A percentile compares a stretch with the other conserved stretches of the same genome.
These are phyloP conservation scores for Watsonalla cultraria DNA, from an alignment of 2,888 invertebrate genomes.

Conservation along the genomic window DNA sequence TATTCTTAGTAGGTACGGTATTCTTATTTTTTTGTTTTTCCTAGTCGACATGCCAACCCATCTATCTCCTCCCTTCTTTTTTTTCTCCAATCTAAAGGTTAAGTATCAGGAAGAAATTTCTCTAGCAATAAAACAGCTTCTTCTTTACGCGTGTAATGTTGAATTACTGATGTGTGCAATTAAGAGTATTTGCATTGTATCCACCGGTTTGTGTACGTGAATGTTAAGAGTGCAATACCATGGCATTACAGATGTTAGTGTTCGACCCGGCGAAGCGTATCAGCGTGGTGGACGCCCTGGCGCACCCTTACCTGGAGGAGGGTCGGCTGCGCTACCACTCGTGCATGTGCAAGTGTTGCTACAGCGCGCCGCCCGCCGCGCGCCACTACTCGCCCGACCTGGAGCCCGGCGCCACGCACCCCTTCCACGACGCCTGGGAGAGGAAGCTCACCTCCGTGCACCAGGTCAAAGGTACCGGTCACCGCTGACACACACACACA, in stretches of 20 bases:
- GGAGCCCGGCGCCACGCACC: conserved; percentile 93
- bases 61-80: too few relatives aligned
- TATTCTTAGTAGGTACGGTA: too few relatives aligned
- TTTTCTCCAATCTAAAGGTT: too few relatives aligned
- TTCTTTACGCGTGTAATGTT: too few relatives aligned
- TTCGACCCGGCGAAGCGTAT: conserved; percentile 99
- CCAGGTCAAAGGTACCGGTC: conserved; percentile 91
- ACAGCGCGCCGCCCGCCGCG: conserved; percentile 72
- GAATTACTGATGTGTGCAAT: too few relatives aligned
- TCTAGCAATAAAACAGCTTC: too few relatives aligned
- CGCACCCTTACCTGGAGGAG: conserved; percentile 98
- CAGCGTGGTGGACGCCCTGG: conserved; percentile 95
- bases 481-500: conserved; percentile 1
- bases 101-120: too few relatives aligned
- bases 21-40: too few relatives aligned
- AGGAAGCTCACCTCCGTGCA: conserved; percentile 94
- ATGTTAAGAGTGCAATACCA: background rate
- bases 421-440: conserved; percentile 98
- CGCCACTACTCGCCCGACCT: conserved; percentile 95
- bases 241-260: conserved; percentile 92
- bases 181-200: background rate
- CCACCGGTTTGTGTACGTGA: background rate
- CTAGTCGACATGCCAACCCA: too few relatives aligned
- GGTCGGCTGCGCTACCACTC: conserved; percentile 99
- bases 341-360: conserved; percentile 99